These are phyloP conservation scores for Toxostoma redivivum DNA, from an alignment of 2,113 vertebrate genomes.

Conservation along the genomic window DNA sequence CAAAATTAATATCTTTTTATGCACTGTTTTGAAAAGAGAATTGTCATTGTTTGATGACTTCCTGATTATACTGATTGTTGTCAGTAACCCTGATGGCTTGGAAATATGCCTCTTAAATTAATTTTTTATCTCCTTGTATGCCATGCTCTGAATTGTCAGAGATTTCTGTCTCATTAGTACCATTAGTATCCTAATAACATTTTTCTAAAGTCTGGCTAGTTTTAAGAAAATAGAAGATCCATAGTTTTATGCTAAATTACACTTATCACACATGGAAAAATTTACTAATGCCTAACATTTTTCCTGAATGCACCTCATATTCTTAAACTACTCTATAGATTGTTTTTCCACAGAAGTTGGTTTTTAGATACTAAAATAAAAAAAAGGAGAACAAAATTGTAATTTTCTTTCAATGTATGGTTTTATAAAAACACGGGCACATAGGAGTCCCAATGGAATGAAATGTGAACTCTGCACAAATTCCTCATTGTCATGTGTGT, in stretches of 20 bases:
- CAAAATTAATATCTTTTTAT: neutral
- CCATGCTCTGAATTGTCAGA: neutral
- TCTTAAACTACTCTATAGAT: neutral
- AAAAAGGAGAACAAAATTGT: neutral
- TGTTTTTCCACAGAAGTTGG: neutral
- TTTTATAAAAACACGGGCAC: neutral
- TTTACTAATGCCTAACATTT: neutral
- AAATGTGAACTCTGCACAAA: neutral
- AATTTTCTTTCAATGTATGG: neutral
- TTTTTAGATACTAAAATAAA: neutral
- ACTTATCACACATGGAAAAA: neutral
- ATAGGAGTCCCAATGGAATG: neutral
- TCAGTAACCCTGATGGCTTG: neutral
- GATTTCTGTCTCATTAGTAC: neutral
- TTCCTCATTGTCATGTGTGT: fast-evolving
- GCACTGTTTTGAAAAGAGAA: neutral
- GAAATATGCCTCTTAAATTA: constrained; percentile 22
- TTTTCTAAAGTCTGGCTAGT: neutral
- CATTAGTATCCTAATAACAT: neutral
- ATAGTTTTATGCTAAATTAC: neutral
- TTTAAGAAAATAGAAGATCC: neutral
- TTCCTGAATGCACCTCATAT: neutral
- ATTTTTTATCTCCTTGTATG: constrained; percentile 14
- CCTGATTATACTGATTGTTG: neutral
- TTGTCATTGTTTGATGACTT: neutral